Conservation (phyloP, 1,140 invertebrate species). For the Drosophila bocqueti region DNA sequence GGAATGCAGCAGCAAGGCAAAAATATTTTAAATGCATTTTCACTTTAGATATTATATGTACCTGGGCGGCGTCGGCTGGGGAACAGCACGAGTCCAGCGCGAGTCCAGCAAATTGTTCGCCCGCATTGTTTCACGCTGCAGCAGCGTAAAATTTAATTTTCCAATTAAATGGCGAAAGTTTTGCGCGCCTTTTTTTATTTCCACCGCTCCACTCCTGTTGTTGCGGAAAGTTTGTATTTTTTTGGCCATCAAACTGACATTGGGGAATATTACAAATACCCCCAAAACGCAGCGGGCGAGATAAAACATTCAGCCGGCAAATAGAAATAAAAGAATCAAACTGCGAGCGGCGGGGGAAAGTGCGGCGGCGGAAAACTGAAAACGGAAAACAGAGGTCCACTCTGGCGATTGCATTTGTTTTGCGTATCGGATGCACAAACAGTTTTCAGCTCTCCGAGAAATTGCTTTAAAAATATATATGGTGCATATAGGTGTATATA, state of each 20-base stretch:
- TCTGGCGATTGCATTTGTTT: slow-evolving; percentile 68
- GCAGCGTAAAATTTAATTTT: slow-evolving; percentile 77
- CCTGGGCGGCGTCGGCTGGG: slow-evolving; percentile 23
- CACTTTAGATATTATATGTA: slow-evolving; percentile 52
- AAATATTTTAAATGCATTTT: slow-evolving; percentile 70
- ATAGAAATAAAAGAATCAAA: slow-evolving; percentile 34
- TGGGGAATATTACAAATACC: slow-evolving; percentile 77
- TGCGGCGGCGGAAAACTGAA: background rate
- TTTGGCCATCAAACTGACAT: slow-evolving; percentile 75
- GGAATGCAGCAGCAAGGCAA: slow-evolving; percentile 41
- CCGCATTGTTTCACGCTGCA: slow-evolving; percentile 52
- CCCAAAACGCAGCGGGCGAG: slow-evolving; percentile 54
- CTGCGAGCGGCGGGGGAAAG: background rate
- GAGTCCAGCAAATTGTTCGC: slow-evolving; percentile 39
- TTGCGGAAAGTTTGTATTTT: slow-evolving; percentile 50
- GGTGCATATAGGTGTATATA: background rate
- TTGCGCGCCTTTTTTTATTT: background rate
- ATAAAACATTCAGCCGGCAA: slow-evolving; percentile 43
- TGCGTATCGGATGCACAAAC: slow-evolving; percentile 68
- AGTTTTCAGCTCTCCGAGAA: slow-evolving; percentile 36
- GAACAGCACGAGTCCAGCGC: background rate
- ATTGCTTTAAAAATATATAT: slow-evolving; percentile 34
- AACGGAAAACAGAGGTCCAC: slow-evolving; percentile 13
- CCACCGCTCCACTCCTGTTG: slow-evolving; percentile 6
- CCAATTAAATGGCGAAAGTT: slow-evolving; percentile 74